Evolutionary conservation across 2,797 vertebrate genomes (phyloP).

Genomic region (Neoniphon sammara): DNA sequence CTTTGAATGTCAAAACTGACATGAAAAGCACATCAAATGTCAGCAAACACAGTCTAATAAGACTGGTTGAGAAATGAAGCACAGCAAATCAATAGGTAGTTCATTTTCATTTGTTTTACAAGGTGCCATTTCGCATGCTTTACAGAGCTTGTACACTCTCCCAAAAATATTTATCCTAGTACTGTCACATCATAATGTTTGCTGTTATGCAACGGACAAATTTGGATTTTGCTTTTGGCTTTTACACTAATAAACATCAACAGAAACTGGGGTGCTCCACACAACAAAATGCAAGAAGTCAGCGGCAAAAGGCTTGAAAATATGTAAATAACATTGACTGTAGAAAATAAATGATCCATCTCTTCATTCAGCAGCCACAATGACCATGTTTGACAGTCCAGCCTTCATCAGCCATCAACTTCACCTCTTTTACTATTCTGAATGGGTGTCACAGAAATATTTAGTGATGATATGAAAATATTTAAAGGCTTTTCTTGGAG

Average conservation of each 20-base stretch:
- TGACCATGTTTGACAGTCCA: neutral
- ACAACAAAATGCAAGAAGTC: conserved; percentile 23
- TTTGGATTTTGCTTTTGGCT: conserved; percentile 16
- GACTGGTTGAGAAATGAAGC: conserved; percentile 30
- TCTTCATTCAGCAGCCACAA: neutral
- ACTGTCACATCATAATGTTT: conserved; percentile 49
- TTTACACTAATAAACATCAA: conserved; percentile 3
- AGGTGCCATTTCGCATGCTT: conserved; percentile 24
- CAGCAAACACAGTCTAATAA: conserved; percentile 42
- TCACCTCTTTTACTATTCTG: neutral
- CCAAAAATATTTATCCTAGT: conserved; percentile 71
- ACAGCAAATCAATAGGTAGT: conserved; percentile 21
- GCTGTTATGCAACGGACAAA: conserved; percentile 66
- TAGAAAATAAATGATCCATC: neutral
- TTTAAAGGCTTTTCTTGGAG: neutral
- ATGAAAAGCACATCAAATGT: conserved; percentile 71
- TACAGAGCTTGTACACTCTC: conserved; percentile 20
- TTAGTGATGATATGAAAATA: conserved; percentile 11
- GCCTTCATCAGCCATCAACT: too few relatives aligned
- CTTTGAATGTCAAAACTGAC: conserved; percentile 72
- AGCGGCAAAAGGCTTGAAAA: conserved; percentile 8
- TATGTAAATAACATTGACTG: conserved; percentile 2
- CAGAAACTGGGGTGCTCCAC: neutral
- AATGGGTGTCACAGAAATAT: too few relatives aligned
- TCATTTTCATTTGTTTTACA: conserved; percentile 3